Base-by-base conservation (phyloP, 2,888 invertebrate genomes). In the Spicauda simplicius region DNA sequence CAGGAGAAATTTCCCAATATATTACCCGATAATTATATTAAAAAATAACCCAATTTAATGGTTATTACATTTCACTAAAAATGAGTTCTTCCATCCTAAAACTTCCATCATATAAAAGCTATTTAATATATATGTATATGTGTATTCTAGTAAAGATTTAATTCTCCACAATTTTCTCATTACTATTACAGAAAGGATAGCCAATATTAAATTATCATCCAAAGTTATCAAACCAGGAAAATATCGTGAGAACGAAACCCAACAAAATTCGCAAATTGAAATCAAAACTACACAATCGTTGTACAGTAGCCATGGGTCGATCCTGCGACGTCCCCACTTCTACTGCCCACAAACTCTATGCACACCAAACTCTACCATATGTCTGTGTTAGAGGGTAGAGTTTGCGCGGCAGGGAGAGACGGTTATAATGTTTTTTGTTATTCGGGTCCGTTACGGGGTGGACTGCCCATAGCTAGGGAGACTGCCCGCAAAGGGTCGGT, bases 401-500 rank as follows among this genome's bases (percentile, higher is more conserved):
- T 80, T 81, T 83, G 1, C 68, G 10, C 56, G 76, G 74, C 25
- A 20, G 14, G 37, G 55, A n/a, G 37, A 52, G 80, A 81, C 71
- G 73, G 83, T 82, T 90, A 80, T 76, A 80, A 81, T 87, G 88
- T 89, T 90, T 86, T 90, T 87, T 84, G 83, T 76, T 81, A 75
- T 74, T 73, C 73, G 77, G 80, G 84, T 83, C 83, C 82, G 83
- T 83, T 85, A 81, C 85, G 85, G 90, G 93, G 91, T 87, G 91
- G 81, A 90, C 91, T 93, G 92, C 91, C 91, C 91, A 91, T 86
- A 83, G 84, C 78, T 80, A 86, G 91, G 91, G 91, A 83, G 90
- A 90, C 90, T 90, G 92, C 80, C 92, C 93, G 91, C 90, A 92
- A 88, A 91, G 92, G 91, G 88, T 88, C 86, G 84, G 83, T 82